Evolutionary conservation across 1,140 invertebrate genomes (phyloP), one percentile per base, ranked within the genome.

Genomic region (Hyles vespertilio): DNA sequence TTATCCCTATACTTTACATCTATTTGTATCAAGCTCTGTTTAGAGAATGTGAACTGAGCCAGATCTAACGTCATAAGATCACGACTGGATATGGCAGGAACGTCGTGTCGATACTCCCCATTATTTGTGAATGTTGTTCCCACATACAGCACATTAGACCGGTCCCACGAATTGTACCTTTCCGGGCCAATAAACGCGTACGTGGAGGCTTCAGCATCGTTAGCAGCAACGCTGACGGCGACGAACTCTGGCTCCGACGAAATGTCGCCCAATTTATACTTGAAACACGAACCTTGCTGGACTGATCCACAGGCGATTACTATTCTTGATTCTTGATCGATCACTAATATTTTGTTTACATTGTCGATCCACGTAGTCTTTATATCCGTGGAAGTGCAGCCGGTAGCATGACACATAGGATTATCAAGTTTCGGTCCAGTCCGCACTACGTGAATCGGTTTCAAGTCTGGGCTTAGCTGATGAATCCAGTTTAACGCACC

Each of bases 171-270:
- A 67, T 93, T 92, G 74, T 97, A 97, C 51, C 94, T 92, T 65
- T 97, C 94, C 0, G 97, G 97, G 0, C 97, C 97, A 52, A 99
- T 96, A 79, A 98, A 99, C 1, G 97, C 97, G 72, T 95, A 97
- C 0, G 97, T 98, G 0, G 97, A 97, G 0, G 97, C 96, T 60
- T 92, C 92, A 59, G 96, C 95, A 84, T 98, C 97, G 78, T 98
- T 98, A 1, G 97, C 96, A 0, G 96, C 97, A 8, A 99, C 93
- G 59, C 95, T 94, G 40, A 92, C 91, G 0, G 94, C 92, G 54
- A 96, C 91, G 70, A 96, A 95, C 56, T 95, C 91, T 2, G 94
- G 92, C 43, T 92, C 90, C 6, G 93, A 87, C 47, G 94, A 94
- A 70, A 99, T 95, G 84, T 98, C 95, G 47, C 91, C 92, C 66